Base-by-base conservation (phyloP, 2,797 vertebrate genomes). In the Hafferia zeledoni region DNA sequence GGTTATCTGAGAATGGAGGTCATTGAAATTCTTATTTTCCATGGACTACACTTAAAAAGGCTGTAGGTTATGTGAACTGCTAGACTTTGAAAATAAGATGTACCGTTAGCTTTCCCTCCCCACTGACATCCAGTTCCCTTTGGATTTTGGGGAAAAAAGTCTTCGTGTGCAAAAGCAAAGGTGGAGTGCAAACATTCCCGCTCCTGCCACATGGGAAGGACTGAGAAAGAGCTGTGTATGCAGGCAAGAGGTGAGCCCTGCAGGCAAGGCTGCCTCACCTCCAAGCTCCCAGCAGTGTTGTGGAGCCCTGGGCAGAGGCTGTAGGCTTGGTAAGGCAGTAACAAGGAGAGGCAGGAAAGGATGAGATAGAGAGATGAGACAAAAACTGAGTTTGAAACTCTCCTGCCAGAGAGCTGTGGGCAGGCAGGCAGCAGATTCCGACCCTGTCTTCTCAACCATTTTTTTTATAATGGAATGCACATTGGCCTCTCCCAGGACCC, bases 11-110 rank as follows among this genome's bases (percentile, higher is more conserved):
- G 77, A 95, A 88, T 1, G 69, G 55, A 86, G 46, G 74, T 82
- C 86, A 76, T 86, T 88, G 87, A 94, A 95, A 95, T 91, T 84
- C 80, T 56, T 93, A 52, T 91, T 93, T 96, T 93, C 77, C 56
- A 65, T 74, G 59, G 35, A 69, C n/a, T 75, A 47, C 76, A 65
- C 85, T 91, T 88, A 50, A 83, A 90, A 95, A 82, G 31, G 18
- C 70, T 94, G 30, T 41, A 49, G 60, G 77, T 91, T 95, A n/a
- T 83, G 35, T 59, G 79, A 92, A 50, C 71, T 64, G 56, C 65
- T 68, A 60, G 60, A 91, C 68, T 85, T 92, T 80, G 87, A 82
- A 93, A 93, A 91, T 23, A 89, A 92, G 84, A 89, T 52, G 63
- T 31, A 49, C 78, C 70, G 53, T 78, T 74, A 80, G 57, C 31